Conservation (phyloP, 2,113 vertebrate species). For the Cavia aperea region DNA sequence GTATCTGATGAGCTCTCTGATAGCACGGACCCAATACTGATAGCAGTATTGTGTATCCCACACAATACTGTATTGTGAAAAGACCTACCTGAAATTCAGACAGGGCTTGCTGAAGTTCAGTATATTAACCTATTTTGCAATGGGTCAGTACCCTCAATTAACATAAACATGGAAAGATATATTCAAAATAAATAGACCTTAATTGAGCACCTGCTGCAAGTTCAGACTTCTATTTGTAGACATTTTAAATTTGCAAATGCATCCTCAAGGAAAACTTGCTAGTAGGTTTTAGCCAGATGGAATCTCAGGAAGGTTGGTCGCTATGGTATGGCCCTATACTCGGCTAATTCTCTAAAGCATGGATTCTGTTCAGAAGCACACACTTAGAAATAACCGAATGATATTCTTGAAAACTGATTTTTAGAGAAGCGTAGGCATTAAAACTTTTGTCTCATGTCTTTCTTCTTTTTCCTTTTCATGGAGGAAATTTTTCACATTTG, state of each 20-base stretch:
- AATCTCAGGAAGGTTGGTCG: not conserved
- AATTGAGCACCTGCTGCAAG: not conserved
- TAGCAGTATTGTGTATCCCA: not conserved
- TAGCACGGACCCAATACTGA: not conserved
- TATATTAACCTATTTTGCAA: not conserved
- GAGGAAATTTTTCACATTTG: not conserved
- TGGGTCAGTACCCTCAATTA: constrained; percentile 32
- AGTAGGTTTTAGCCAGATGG: no score
- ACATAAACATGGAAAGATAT: not conserved
- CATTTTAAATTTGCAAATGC: not conserved
- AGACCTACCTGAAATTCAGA: not conserved
- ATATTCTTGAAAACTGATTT: not conserved
- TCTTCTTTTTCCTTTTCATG: not conserved
- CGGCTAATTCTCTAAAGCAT: not conserved
- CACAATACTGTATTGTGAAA: not conserved
- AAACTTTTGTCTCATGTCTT: not conserved
- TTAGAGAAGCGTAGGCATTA: not conserved
- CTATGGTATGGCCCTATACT: fast-evolving
- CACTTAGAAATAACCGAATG: not conserved
- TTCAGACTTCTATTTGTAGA: not conserved
- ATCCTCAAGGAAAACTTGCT: not conserved
- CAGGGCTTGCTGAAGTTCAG: not conserved
- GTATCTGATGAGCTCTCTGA: not conserved
- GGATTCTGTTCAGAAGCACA: not conserved
- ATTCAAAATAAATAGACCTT: not conserved